phyloP scores from a whole-genome alignment of 2,113 vertebrate genomes.

The Oncorhynchus gorbuscha region DNA sequence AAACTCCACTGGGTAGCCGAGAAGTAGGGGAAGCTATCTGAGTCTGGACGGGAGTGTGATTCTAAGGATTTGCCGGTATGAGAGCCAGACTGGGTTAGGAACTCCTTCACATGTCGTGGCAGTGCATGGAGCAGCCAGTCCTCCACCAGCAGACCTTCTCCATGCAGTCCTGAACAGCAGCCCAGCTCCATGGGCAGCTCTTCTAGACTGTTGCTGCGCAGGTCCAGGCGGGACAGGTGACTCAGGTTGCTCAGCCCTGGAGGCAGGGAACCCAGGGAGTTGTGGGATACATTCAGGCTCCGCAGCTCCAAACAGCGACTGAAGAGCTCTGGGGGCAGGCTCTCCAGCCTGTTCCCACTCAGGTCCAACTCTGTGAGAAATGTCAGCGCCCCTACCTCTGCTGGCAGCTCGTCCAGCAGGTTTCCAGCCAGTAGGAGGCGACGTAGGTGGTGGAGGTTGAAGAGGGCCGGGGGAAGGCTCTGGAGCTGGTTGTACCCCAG shows the following conservation, averaged over 20 bases:
- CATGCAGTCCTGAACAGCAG: slow-evolving; percentile 63
- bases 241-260: slow-evolving; percentile 49
- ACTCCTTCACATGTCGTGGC: slow-evolving; percentile 59
- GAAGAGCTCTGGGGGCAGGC: slow-evolving; percentile 68
- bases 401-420: slow-evolving; percentile 64
- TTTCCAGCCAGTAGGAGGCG: slow-evolving; percentile 72
- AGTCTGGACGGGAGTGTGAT: slow-evolving; percentile 44
- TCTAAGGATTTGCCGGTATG: slow-evolving; percentile 27
- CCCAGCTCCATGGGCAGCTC: slow-evolving; percentile 71
- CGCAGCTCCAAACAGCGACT: slow-evolving; percentile 62
- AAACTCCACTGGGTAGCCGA: slow-evolving; percentile 71
- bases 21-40: slow-evolving; percentile 66
- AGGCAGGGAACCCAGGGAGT: slow-evolving; percentile 62
- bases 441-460: slow-evolving; percentile 67
- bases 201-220: slow-evolving; percentile 72
- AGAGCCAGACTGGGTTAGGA: slow-evolving; percentile 43
- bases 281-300: slow-evolving; percentile 65
- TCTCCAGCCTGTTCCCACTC: slow-evolving; percentile 69
- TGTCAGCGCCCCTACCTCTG: slow-evolving; percentile 61
- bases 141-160: slow-evolving; percentile 72
- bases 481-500: slow-evolving; percentile 73
- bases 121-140: slow-evolving; percentile 69
- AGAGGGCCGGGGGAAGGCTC: slow-evolving; percentile 68
- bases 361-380: slow-evolving; percentile 70
- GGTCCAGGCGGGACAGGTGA: slow-evolving; percentile 66